A percentile compares a stretch with the other conserved stretches of the same genome.
Evolutionary conservation across 92 coral and sea anemone species (phyloP).

Genomic region (Actinernus sp.): DNA sequence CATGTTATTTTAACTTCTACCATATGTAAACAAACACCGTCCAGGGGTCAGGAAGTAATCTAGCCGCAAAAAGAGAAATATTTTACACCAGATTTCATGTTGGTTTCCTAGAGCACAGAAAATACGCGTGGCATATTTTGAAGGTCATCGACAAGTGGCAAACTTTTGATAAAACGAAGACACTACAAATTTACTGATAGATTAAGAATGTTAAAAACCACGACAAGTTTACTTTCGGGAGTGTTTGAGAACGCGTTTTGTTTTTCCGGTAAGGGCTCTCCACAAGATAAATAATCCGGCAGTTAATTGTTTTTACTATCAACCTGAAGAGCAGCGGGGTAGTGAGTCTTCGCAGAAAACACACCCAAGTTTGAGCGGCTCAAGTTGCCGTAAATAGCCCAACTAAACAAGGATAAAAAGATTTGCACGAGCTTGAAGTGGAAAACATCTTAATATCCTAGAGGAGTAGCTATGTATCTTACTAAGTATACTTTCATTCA

Average conservation of each 20-base stretch:
- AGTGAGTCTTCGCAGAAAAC: background rate
- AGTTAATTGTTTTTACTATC: constrained; percentile 44
- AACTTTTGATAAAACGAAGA: background rate
- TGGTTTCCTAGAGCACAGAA: background rate
- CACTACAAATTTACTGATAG: background rate
- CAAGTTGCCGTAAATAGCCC: background rate
- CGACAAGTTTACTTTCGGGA: background rate
- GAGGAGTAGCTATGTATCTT: background rate
- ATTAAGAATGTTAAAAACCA: too few species aligned
- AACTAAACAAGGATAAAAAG: background rate
- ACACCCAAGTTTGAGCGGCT: background rate
- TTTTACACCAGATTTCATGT: background rate
- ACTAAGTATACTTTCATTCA: constrained; percentile 2
- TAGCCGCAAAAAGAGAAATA: background rate
- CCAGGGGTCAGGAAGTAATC: background rate
- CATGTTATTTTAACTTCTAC: constrained; percentile 22
- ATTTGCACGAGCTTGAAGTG: background rate
- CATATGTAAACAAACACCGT: constrained; percentile 4
- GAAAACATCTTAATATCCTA: background rate
- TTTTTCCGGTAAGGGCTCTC: constrained; percentile 22
- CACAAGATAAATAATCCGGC: constrained; percentile 18
- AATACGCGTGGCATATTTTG: background rate
- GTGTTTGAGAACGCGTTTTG: background rate
- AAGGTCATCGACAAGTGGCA: background rate
- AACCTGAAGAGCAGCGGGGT: constrained; percentile 20